phyloP scores from a whole-genome alignment of 1,140 invertebrate genomes.

The Ectropis grisescens region DNA sequence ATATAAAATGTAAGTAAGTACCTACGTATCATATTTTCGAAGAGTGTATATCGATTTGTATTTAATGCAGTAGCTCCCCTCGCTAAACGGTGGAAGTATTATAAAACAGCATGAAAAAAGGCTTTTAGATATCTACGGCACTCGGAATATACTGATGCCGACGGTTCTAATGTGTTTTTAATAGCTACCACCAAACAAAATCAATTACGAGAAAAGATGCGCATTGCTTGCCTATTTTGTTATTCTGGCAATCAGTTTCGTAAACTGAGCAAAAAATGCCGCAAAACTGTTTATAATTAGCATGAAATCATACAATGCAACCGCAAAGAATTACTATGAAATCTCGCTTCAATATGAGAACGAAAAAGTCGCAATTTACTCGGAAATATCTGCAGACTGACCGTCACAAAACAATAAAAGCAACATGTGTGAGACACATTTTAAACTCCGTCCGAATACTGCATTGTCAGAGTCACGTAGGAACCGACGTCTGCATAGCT shows the following conservation, averaged over 20 bases:
- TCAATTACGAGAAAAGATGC: slow-evolving; percentile 29
- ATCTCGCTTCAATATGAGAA: slow-evolving; percentile 1
- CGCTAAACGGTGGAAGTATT: too few species aligned
- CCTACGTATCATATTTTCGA: too few species aligned
- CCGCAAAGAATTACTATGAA: not conserved
- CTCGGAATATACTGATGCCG: too few species aligned
- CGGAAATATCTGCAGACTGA: too few species aligned
- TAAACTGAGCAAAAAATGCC: slow-evolving; percentile 3
- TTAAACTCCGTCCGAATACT: slow-evolving; percentile 19
- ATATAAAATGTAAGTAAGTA: too few species aligned
- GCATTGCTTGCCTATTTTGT: too few species aligned
- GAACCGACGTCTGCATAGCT: slow-evolving; percentile 17
- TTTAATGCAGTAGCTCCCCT: too few species aligned
- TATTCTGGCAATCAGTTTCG: too few species aligned
- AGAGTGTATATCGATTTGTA: too few species aligned
- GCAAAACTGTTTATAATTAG: slow-evolving; percentile 15
- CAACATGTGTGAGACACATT: slow-evolving; percentile 19
- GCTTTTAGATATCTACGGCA: too few species aligned
- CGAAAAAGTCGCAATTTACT: too few species aligned
- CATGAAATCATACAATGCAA: slow-evolving; percentile 12
- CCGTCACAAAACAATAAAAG: slow-evolving; percentile 7
- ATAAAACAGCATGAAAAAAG: too few species aligned
- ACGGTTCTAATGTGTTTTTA: slow-evolving; percentile 58
- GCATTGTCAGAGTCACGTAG: slow-evolving; percentile 55
- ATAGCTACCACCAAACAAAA: slow-evolving; percentile 38